Conservation (phyloP, 2,113 vertebrate species). For the Ammodramus savannarum region DNA sequence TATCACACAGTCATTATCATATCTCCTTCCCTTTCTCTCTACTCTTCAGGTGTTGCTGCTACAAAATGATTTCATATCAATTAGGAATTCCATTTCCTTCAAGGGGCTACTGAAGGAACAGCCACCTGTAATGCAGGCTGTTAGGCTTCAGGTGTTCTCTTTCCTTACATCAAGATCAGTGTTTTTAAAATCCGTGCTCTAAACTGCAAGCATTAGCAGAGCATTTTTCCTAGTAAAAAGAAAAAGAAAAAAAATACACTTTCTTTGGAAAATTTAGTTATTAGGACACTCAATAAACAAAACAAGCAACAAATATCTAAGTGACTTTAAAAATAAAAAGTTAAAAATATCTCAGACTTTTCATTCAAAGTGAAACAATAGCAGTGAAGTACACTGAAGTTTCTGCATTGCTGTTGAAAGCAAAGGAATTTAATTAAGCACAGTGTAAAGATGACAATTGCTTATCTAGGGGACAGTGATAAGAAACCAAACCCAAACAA, state of each 20-base stretch:
- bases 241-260: neutral
- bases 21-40: conserved; percentile 38
- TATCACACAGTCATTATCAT: conserved; percentile 63
- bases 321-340: neutral
- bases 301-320: neutral
- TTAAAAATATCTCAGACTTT: neutral
- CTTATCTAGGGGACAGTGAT: neutral
- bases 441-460: neutral
- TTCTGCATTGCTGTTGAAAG: neutral
- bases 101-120: conserved; percentile 36
- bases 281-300: neutral
- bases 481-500: neutral
- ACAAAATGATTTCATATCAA: conserved; percentile 46
- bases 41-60: conserved; percentile 52
- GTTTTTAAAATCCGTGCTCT: neutral
- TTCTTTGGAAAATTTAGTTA: neutral
- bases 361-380: neutral
- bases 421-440: neutral
- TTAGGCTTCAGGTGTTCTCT: conserved; percentile 7
- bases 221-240: neutral
- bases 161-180: neutral
- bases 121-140: conserved; percentile 37
- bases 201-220: neutral
- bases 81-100: conserved; percentile 57
- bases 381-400: neutral